Percentiles rank a stretch among this genome's conserved stretches.
These are phyloP conservation scores for Hypanus sabinus DNA, from an alignment of 2,113 vertebrate species.

Conservation along the genomic window DNA sequence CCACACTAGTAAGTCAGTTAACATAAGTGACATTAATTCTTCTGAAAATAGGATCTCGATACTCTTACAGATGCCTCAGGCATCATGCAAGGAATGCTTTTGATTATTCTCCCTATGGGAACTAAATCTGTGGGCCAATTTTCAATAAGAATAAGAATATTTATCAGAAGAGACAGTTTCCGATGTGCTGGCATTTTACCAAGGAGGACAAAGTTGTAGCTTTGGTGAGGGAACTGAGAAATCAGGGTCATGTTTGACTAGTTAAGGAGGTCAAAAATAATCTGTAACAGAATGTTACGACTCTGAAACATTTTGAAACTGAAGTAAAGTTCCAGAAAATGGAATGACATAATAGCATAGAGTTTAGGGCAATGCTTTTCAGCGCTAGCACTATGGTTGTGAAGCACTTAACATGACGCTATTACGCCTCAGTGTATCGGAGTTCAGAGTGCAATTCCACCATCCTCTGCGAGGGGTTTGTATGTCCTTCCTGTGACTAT, in stretches of 20 bases:
- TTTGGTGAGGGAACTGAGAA: not conserved
- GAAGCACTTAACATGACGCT: too few species aligned
- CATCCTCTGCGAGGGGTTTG: too few species aligned
- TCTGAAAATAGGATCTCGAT: not conserved
- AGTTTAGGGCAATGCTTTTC: too few species aligned
- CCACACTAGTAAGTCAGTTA: not conserved
- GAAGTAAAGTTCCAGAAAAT: too few species aligned
- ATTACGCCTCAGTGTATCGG: too few species aligned
- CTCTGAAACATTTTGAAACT: not conserved
- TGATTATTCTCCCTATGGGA: not conserved
- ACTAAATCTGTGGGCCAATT: not conserved
- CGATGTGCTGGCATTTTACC: not conserved
- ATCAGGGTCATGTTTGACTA: not conserved
- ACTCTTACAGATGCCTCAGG: not conserved
- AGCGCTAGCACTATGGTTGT: too few species aligned
- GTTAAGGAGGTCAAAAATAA: not conserved
- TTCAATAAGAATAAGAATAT: not conserved
- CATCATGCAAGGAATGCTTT: not conserved
- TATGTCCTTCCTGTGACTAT: too few species aligned
- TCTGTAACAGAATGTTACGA: not conserved
- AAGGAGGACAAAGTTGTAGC: not conserved
- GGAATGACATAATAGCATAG: too few species aligned
- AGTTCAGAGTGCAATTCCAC: too few species aligned
- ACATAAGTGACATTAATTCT: not conserved
- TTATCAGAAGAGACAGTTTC: not conserved